Evolutionary conservation across 1,140 invertebrate species (phyloP).

Genomic region (Aphaenogaster rudis): DNA sequence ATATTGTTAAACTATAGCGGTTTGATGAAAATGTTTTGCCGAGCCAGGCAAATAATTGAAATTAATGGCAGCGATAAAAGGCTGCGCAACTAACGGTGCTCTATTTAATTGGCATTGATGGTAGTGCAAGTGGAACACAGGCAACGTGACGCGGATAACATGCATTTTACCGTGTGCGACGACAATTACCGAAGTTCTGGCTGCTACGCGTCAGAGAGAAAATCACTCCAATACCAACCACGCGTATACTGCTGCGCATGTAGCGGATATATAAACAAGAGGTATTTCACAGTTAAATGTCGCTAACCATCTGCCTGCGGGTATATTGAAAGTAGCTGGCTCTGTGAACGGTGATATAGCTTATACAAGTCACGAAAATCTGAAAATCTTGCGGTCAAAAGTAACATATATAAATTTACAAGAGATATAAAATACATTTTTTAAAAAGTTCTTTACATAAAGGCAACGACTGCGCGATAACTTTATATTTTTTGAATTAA

Average conservation of each 20-base stretch:
- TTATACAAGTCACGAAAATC: neutral
- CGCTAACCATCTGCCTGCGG: neutral
- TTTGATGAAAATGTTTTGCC: conserved; percentile 45
- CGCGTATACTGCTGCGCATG: conserved; percentile 1
- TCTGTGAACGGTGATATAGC: conserved; percentile 22
- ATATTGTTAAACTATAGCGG: conserved; percentile 30
- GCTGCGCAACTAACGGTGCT: conserved; percentile 6
- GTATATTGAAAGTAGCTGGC: conserved; percentile 39
- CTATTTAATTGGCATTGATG: conserved; percentile 56
- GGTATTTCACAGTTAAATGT: conserved; percentile 55
- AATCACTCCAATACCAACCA: conserved; percentile 37
- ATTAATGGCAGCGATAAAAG: conserved; percentile 52
- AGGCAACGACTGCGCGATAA: neutral
- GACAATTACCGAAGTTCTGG: conserved; percentile 50
- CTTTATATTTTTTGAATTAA: neutral
- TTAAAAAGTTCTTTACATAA: neutral
- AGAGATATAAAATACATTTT: neutral
- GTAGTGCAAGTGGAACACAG: conserved; percentile 6
- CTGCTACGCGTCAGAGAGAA: conserved; percentile 43
- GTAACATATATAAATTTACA: neutral
- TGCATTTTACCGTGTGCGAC: conserved; percentile 45
- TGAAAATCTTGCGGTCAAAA: neutral
- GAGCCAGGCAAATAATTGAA: conserved; percentile 31
- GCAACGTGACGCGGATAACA: conserved; percentile 32
- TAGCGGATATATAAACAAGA: conserved; percentile 33